Base-by-base conservation (phyloP, 2,113 vertebrate species). In the Ivindomyrus marchei region DNA sequence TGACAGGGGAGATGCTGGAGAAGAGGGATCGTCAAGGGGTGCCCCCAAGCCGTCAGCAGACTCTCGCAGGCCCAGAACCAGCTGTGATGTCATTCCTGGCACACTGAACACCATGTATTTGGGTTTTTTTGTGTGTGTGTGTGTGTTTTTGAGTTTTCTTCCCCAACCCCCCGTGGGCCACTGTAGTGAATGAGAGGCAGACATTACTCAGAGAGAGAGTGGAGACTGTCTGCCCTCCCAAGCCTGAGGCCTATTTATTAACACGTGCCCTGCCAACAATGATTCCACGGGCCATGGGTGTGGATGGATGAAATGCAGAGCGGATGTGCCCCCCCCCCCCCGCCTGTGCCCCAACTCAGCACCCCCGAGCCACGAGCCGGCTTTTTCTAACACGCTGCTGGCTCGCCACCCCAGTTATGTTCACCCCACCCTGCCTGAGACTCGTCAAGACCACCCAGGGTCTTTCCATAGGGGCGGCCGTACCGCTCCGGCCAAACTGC, bases 161-260 rank as follows among this genome's bases (percentile, higher is more conserved):
- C n/a, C n/a, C 10, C 4, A 50, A 5, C 70, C 70, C n/a, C 87
- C 47, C 94, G 94, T 95, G 95, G 93, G 92, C 93, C 74, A 53
- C 92, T 92, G 27, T 93, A 93, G 89, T 95, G 96, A 96, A 96
- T 91, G 95, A 95, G 94, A 95, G 93, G 93, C 96, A 97, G 97
- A 97, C 96, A 95, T 97, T 97, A 97, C 95, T 97, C 96, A 97
- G 95, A 97, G 93, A 97, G 93, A 94, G 93, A 94, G 93, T 2
- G 93, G 95, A 96, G 95, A 96, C 95, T 95, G 96, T 96, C 94
- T 96, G 95, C 96, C 96, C 94, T 95, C 91, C 93, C 93, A 94
- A 85, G 91, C 94, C 95, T 93, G 93, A 95, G 96, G 94, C 93
- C 95, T 94, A 94, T 96, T 97, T 95, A 94, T 94, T 95, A 96